Evolutionary conservation across 2,113 vertebrate species (phyloP).

Genomic region (Seriola aureovittata): DNA sequence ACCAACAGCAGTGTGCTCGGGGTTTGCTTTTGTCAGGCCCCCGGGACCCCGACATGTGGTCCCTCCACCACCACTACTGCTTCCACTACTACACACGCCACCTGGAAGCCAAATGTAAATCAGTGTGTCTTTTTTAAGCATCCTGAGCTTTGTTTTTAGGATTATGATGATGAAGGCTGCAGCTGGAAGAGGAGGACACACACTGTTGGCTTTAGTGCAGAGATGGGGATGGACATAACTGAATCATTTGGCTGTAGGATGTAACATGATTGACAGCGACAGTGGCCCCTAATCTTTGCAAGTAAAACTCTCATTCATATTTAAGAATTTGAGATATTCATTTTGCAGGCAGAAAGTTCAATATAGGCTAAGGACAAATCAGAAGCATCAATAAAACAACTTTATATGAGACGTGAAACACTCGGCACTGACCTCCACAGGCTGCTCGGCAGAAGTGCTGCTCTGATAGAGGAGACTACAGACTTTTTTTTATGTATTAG

Average conservation of each 20-base stretch:
- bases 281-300: too few relatives aligned
- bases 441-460: too few relatives aligned
- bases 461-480: neutral
- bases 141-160: constrained; percentile 34
- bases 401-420: neutral
- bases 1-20: constrained; percentile 41
- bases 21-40: constrained; percentile 35
- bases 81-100: constrained; percentile 15
- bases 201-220: too few relatives aligned
- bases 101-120: constrained; percentile 62
- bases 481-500: neutral
- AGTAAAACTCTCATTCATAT: too few relatives aligned
- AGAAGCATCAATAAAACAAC: neutral
- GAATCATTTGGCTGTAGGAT: too few relatives aligned
- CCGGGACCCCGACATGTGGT: constrained; percentile 33
- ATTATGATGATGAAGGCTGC: constrained; percentile 40
- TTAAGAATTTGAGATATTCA: too few relatives aligned
- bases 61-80: neutral
- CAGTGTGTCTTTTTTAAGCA: constrained; percentile 13
- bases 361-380: too few relatives aligned
- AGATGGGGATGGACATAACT: too few relatives aligned
- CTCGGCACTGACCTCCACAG: neutral
- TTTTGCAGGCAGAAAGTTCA: too few relatives aligned
- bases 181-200: constrained; percentile 37
- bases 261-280: too few relatives aligned